Evolutionary conservation across 2,797 vertebrate species (phyloP), one percentile per base, ranked within the genome.

Genomic region (Amniataba percoides): DNA sequence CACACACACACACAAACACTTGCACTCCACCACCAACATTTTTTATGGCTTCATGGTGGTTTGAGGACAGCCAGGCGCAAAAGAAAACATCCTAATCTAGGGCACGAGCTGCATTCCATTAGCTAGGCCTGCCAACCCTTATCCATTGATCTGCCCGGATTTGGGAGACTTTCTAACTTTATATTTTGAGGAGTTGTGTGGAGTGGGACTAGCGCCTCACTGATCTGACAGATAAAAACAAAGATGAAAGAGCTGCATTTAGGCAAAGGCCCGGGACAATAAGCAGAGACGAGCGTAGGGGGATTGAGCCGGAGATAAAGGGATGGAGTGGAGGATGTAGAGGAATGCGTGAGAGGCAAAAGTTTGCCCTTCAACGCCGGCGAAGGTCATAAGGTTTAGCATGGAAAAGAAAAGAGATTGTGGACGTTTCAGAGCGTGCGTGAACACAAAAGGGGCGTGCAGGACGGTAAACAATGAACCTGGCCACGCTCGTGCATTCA

Each of bases 221-320:
- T 89, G 92, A 93, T 93, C 91, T 90, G 92, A 92, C 91, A 87
- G 93, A 93, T 94, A 93, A 93, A 93, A 93, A 92, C 89, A 91
- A 87, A 93, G 90, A 93, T 94, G 89, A 93, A 94, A 94, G 93
- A 81, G 82, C 65, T 65, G 84, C 83, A 66, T 92, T 94, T 93
- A 93, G 87, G 88, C 91, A 91, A 78, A 86, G 82, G 84, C 86
- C 73, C 19, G 88, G 88, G 87, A 91, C 93, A 92, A 93, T 93
- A 84, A 86, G 88, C 75, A 72, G 61, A 81, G 82, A 71, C 1
- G 68, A 84, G 74, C 25, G n/a, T 64, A 83, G 59, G 81, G 77
- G 74, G 84, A 87, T 88, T 70, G 77, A 81, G 78, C 69, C 1
- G 46, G 48, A 89, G 88, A 92, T 93, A 91, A 92, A 86, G 89